Evolutionary conservation across 1,140 invertebrate species (phyloP), one percentile per base, ranked within the genome.

Genomic region (Nomia melanderi): DNA sequence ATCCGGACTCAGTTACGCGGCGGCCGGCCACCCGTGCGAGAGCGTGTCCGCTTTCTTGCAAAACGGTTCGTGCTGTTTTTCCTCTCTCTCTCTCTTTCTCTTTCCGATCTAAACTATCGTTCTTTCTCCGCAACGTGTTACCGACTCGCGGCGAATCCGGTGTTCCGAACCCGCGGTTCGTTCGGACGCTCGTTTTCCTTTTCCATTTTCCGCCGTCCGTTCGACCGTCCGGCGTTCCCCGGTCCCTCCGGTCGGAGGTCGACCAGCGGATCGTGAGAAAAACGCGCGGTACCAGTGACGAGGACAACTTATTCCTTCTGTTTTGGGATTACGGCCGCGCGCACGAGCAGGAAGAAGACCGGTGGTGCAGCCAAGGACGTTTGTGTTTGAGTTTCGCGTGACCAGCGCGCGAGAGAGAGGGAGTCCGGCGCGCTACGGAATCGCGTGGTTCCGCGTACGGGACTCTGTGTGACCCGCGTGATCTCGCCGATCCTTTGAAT

Each of bases 1-100:
- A 85, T 90, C 87, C 88, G 88, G 89, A 91, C 88, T 92, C 91
- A 91, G 91, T 92, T 91, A 91, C 90, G 86, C 90, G 90, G 89
- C 88, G 88, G 86, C 89, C 90, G 91, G 90, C 90, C 88, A 91
- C 88, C 88, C 86, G 90, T 90, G 85, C 89, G 83, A 89, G 86
- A 89, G 87, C 74, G 87, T 83, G 83, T 86, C n/a, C 81, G 79
- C 72, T 82, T 67, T 60, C 59, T 73, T 66, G 60, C 54, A 14
- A 78, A 75, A 54, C 65, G 57, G 17, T 50, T 39, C 72, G 75
- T 44, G 83, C 54, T 60, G 70, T 73, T 65, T 60, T 54, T 60
- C n/a, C 41, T 44, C 41, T 44, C 29, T 60, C 36, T 65, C 64
- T 41, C 54, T 66, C 57, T 74, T 11, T 56, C 50, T 57, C 27